These are phyloP conservation scores for Enteromius paludinosus DNA, from an alignment of 2,797 vertebrate species.

Conservation along the genomic window DNA sequence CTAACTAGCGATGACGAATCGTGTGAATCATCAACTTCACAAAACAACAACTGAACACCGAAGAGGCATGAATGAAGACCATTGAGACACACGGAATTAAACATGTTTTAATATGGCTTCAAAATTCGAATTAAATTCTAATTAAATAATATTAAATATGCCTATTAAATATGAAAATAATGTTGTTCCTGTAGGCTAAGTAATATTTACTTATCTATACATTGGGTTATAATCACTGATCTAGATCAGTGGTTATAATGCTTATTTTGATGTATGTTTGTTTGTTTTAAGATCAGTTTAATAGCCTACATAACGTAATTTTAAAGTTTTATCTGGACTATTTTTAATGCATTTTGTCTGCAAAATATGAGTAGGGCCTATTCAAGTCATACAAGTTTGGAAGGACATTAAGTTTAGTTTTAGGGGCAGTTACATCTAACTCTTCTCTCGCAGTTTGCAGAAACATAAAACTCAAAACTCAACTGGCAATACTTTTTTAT, in stretches of 20 bases:
- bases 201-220: too few relatives aligned
- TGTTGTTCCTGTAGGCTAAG: too few relatives aligned
- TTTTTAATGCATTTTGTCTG: background rate
- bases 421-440: background rate
- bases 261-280: background rate
- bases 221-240: too few relatives aligned
- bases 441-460: background rate
- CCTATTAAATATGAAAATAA: too few relatives aligned
- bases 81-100: too few relatives aligned
- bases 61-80: too few relatives aligned
- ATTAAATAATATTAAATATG: too few relatives aligned
- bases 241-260: too few relatives aligned
- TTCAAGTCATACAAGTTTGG: background rate
- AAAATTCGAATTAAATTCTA: too few relatives aligned
- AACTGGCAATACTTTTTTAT: background rate
- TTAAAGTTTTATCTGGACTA: background rate
- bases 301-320: background rate
- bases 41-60: background rate
- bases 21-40: background rate
- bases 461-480: background rate
- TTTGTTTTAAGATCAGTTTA: background rate
- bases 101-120: too few relatives aligned
- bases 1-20: background rate
- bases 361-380: background rate
- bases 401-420: background rate